Evolutionary conservation across 2,888 invertebrate species (phyloP).

Genomic region (Synergus laeviventris): DNA sequence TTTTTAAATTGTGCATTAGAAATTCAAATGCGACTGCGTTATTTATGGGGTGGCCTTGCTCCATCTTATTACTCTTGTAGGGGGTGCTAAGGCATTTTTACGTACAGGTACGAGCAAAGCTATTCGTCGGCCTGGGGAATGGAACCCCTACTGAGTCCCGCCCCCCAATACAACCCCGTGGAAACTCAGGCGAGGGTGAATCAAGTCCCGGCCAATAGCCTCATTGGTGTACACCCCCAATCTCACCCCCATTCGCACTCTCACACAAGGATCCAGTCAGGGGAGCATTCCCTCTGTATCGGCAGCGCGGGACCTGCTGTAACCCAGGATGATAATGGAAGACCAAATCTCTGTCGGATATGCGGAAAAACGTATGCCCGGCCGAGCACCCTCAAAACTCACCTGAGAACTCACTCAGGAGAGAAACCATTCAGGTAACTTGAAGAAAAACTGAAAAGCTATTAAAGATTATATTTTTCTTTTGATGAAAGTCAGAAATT

Average conservation of each 20-base stretch:
- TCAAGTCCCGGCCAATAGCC: slow-evolving; percentile 72
- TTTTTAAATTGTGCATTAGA: neutral
- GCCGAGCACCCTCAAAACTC: slow-evolving; percentile 97
- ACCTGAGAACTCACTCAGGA: slow-evolving; percentile 96
- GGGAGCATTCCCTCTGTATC: slow-evolving; percentile 77
- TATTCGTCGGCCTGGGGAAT: slow-evolving; percentile 75
- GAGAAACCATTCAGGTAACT: slow-evolving; percentile 89
- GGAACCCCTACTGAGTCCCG: slow-evolving; percentile 74
- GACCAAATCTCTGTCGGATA: slow-evolving; percentile 93
- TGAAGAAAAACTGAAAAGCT: neutral
- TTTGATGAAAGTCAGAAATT: too few species aligned
- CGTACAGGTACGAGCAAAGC: slow-evolving; percentile 71
- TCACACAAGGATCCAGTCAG: slow-evolving; percentile 67
- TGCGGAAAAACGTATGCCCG: slow-evolving; percentile 98
- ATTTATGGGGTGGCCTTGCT: slow-evolving; percentile 13
- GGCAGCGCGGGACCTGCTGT: slow-evolving; percentile 77
- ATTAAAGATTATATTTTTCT: too few species aligned
- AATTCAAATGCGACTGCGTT: neutral
- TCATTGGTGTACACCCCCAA: slow-evolving; percentile 73
- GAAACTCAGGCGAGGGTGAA: slow-evolving; percentile 72
- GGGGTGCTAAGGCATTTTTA: slow-evolving; percentile 41
- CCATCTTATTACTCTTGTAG: slow-evolving; percentile 42
- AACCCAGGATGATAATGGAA: slow-evolving; percentile 85
- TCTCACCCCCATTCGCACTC: slow-evolving; percentile 69
- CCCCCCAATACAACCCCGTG: slow-evolving; percentile 73